Conservation (phyloP, 2,113 vertebrate genomes). For the Varanus komodoensis region DNA sequence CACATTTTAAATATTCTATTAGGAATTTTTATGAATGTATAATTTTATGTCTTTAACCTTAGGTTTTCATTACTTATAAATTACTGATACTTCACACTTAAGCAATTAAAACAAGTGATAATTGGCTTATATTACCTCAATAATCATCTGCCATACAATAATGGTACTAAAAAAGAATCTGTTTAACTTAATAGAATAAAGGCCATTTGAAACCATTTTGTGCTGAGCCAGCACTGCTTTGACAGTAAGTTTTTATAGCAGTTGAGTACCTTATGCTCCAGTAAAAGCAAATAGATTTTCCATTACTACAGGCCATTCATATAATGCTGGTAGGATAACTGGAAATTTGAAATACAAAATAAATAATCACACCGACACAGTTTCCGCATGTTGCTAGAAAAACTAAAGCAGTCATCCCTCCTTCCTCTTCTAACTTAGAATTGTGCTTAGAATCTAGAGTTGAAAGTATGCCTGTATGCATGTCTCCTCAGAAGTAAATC, state of each 20-base stretch:
- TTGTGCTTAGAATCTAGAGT: conserved; percentile 3
- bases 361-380: conserved; percentile 60
- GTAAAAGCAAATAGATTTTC: conserved; percentile 77
- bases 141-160: conserved; percentile 67
- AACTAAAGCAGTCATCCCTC: conserved; percentile 35
- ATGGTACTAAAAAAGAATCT: conserved; percentile 61
- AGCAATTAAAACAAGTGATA: conserved; percentile 72
- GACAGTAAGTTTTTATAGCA: conserved; percentile 72
- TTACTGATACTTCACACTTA: conserved; percentile 67
- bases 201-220: conserved; percentile 71
- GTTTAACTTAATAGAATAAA: conserved; percentile 72
- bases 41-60: conserved; percentile 60
- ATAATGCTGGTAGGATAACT: conserved; percentile 63
- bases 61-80: conserved; percentile 69
- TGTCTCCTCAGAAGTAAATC: neutral
- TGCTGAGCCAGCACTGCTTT: conserved; percentile 66
- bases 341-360: conserved; percentile 67
- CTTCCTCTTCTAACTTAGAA: neutral
- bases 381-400: conserved; percentile 39
- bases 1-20: conserved; percentile 25
- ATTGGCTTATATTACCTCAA: conserved; percentile 70
- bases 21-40: conserved; percentile 37
- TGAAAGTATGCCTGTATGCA: neutral
- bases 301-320: conserved; percentile 68
- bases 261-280: conserved; percentile 68